phyloP scores from a whole-genome alignment of 2,888 invertebrate species.

The Elegia similella region DNA sequence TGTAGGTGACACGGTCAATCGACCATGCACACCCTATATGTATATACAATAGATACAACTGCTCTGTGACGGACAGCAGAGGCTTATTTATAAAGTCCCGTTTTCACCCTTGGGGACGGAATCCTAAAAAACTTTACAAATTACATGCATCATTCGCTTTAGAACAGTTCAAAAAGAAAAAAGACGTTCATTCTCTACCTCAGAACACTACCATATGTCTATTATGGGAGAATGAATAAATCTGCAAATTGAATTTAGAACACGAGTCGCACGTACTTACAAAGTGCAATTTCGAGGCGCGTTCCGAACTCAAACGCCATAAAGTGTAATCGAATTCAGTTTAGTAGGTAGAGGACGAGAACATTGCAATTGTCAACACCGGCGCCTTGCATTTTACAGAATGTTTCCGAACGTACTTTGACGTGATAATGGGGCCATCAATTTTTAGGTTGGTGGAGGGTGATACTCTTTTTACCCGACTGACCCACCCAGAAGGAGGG shows the following conservation, averaged over 20 bases:
- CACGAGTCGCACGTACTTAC: slow-evolving; percentile 37
- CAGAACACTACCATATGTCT: no score
- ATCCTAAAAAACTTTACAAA: not conserved
- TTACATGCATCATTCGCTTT: not conserved
- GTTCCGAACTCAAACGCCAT: slow-evolving; percentile 61
- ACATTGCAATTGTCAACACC: slow-evolving; percentile 72
- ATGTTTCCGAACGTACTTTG: slow-evolving; percentile 51
- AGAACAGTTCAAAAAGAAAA: not conserved
- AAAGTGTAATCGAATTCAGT: slow-evolving; percentile 76
- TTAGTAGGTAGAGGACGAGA: slow-evolving; percentile 46
- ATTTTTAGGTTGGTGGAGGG: slow-evolving; percentile 43
- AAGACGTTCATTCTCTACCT: slow-evolving; percentile 4
- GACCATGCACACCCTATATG: no score
- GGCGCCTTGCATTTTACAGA: slow-evolving; percentile 68
- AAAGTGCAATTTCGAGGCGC: slow-evolving; percentile 51
- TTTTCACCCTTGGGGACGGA: no score
- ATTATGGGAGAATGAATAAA: slow-evolving; percentile 22
- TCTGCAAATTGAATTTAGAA: slow-evolving; percentile 23
- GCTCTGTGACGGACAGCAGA: no score
- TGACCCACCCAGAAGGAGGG: no score
- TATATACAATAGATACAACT: no score
- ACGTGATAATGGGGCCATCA: slow-evolving; percentile 62
- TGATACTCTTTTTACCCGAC: not conserved
- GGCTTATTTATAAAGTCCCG: no score
- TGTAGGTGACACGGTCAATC: no score